Percentiles rank a stretch among this genome's conserved stretches.
These are phyloP conservation scores for Cepaea nemoralis DNA, from an alignment of 1,140 invertebrate species.

Conservation along the genomic window DNA sequence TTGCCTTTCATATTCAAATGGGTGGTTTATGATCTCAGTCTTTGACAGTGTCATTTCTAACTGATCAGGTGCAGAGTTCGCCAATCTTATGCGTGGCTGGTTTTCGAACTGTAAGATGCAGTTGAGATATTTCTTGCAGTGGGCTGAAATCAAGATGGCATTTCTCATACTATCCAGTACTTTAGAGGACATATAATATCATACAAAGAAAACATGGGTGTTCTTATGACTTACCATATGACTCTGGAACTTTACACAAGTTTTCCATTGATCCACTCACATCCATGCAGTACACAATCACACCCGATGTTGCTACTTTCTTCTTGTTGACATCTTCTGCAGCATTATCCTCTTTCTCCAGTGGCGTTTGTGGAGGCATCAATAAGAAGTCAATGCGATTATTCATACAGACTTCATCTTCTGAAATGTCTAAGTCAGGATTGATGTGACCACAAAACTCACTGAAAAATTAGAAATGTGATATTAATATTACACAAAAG, in stretches of 20 bases:
- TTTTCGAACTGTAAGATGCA: too few species aligned
- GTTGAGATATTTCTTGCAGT: too few species aligned
- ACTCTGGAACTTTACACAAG: constrained; percentile 51
- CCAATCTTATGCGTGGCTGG: too few species aligned
- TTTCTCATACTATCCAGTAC: too few species aligned
- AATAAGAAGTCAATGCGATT: constrained; percentile 62
- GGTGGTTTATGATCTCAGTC: too few species aligned
- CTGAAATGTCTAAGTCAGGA: constrained; percentile 51
- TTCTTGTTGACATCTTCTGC: constrained; percentile 44
- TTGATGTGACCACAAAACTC: constrained; percentile 66
- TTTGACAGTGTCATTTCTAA: too few species aligned
- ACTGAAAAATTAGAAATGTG: constrained; percentile 51
- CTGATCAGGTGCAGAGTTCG: too few species aligned
- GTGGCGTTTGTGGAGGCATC: constrained; percentile 47
- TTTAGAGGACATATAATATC: too few species aligned
- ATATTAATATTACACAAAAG: not conserved
- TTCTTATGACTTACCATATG: constrained; percentile 56
- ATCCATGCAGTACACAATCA: constrained; percentile 67
- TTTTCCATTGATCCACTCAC: constrained; percentile 67
- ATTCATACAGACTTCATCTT: constrained; percentile 60
- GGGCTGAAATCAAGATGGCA: too few species aligned
- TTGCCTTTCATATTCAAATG: too few species aligned
- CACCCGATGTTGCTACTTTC: constrained; percentile 48
- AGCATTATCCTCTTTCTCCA: constrained; percentile 10
- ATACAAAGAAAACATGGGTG: too few species aligned